Conservation (phyloP, 2,113 vertebrate genomes). For the Plectropomus leopardus region DNA sequence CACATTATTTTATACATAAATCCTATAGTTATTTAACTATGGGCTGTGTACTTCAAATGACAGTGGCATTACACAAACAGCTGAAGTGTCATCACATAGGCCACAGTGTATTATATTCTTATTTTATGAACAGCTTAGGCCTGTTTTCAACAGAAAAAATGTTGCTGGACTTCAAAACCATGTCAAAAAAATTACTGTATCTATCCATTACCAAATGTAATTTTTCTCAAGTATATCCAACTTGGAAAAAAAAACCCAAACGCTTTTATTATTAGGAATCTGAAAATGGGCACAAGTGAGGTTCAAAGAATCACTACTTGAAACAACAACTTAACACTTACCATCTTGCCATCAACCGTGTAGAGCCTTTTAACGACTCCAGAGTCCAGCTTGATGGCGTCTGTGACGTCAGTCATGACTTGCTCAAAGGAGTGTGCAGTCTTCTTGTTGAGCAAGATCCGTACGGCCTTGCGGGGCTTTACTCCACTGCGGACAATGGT, state of each 20-base stretch:
- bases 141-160: background rate
- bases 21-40: background rate
- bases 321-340: conserved; percentile 75
- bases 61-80: background rate
- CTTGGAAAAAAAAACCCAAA: background rate
- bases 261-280: background rate
- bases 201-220: background rate
- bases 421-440: conserved; percentile 98
- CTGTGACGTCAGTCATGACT: conserved; percentile 96
- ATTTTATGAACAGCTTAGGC: background rate
- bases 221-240: background rate
- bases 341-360: conserved; percentile 96
- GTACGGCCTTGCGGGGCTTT: conserved; percentile 95
- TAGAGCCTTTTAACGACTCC: conserved; percentile 95
- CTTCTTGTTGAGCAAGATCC: conserved; percentile 98
- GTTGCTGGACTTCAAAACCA: background rate
- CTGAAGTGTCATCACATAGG: background rate
- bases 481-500: conserved; percentile 98
- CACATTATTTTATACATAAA: background rate
- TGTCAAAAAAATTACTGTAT: background rate
- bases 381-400: conserved; percentile 97
- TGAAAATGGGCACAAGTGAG: background rate
- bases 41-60: background rate
- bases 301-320: background rate
- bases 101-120: background rate